phyloP scores from a whole-genome alignment of 2,888 invertebrate genomes.

The Galeruca laticollis region DNA sequence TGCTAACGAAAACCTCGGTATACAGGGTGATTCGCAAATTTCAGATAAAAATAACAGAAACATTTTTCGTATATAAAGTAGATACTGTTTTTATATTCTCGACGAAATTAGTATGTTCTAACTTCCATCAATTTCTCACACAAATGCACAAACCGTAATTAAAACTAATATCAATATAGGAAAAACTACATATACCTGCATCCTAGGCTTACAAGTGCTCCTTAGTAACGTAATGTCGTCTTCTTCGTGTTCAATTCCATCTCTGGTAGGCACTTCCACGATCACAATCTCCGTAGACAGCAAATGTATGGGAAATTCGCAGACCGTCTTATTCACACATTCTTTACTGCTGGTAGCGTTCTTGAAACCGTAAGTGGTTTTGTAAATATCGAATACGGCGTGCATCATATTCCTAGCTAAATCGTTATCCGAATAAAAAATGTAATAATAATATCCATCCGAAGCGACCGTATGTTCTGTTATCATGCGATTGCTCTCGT shows the following conservation, averaged over 20 bases:
- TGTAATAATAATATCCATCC: constrained; percentile 90
- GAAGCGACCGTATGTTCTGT: constrained; percentile 78
- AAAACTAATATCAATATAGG: constrained; percentile 82
- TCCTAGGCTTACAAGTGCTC: constrained; percentile 84
- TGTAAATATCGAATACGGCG: constrained; percentile 86
- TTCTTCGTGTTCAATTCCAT: constrained; percentile 82
- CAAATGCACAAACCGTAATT: constrained; percentile 84
- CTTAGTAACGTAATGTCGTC: constrained; percentile 79
- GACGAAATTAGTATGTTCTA: no score
- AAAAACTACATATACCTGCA: constrained; percentile 83
- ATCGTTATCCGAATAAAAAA: constrained; percentile 90
- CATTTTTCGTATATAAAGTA: no score
- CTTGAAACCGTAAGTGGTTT: constrained; percentile 76
- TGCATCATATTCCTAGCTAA: constrained; percentile 83
- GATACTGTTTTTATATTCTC: no score
- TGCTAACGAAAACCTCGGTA: no score
- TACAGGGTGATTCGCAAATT: no score
- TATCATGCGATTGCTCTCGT: constrained; percentile 77
- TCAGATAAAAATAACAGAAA: no score
- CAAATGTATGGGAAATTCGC: constrained; percentile 79
- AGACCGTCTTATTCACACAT: constrained; percentile 83
- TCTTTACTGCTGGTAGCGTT: constrained; percentile 75
- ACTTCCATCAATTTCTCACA: no score
- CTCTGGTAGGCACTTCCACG: constrained; percentile 85
- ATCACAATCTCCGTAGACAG: constrained; percentile 84